phyloP scores from a whole-genome alignment of 2,797 vertebrate species.

The Vultur gryphus region DNA sequence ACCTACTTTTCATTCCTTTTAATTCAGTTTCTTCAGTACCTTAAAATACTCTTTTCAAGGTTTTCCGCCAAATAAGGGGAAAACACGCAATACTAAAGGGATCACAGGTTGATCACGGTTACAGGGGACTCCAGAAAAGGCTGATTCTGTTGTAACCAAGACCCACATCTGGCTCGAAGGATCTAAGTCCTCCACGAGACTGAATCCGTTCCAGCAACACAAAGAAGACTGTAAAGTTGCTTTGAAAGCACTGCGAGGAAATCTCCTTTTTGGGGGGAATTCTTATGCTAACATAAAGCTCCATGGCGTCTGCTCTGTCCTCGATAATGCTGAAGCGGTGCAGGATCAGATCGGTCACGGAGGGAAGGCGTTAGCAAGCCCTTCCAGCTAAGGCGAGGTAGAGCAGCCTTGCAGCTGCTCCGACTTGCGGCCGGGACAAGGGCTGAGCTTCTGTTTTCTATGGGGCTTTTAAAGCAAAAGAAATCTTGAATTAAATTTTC shows the following conservation, averaged over 20 bases:
- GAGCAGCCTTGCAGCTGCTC: background rate
- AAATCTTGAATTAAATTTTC: background rate
- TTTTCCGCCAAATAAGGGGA: background rate
- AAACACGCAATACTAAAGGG: background rate
- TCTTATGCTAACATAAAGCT: background rate
- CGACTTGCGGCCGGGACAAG: rapidly evolving
- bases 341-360: rapidly evolving
- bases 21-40: background rate
- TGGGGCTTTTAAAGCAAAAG: background rate
- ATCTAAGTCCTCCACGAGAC: background rate
- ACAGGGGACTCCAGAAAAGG: background rate
- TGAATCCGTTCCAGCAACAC: background rate
- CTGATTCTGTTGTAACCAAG: background rate
- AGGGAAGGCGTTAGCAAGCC: background rate
- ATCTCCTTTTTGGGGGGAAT: background rate
- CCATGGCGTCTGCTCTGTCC: background rate
- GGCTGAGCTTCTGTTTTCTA: background rate
- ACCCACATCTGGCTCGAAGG: background rate
- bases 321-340: background rate
- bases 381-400: background rate
- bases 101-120: background rate
- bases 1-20: background rate
- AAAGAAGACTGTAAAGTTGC: background rate
- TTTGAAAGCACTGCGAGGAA: background rate
- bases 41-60: background rate